These are phyloP conservation scores for Drymonia ruficornis DNA, from an alignment of 2,888 invertebrate genomes.

Conservation along the genomic window DNA sequence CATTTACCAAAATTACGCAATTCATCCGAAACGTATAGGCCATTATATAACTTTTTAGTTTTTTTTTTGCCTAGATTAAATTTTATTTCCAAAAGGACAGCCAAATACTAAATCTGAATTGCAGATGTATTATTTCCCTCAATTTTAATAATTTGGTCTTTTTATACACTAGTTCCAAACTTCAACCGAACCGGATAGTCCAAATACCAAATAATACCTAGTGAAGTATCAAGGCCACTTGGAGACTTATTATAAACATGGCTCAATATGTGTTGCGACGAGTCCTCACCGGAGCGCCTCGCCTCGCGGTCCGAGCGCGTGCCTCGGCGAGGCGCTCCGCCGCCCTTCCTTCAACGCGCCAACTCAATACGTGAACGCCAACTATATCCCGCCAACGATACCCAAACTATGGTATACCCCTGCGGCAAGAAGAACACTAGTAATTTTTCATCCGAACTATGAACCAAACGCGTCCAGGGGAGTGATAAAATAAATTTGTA, in stretches of 20 bases:
- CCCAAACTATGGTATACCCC: slow-evolving; percentile 80
- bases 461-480: slow-evolving; percentile 63
- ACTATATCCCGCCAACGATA: slow-evolving; percentile 73
- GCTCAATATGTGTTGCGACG: slow-evolving; percentile 70
- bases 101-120: slow-evolving; percentile 80
- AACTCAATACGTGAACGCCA: slow-evolving; percentile 64
- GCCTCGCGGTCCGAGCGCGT: slow-evolving; percentile 15
- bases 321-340: slow-evolving; percentile 33
- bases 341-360: slow-evolving; percentile 43
- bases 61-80: slow-evolving; percentile 72
- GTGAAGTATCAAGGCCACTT: slow-evolving; percentile 84
- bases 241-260: slow-evolving; percentile 79
- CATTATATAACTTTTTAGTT: slow-evolving; percentile 71
- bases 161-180: slow-evolving; percentile 82
- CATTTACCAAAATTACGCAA: slow-evolving; percentile 84
- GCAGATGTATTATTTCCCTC: slow-evolving; percentile 65
- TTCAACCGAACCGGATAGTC: slow-evolving; percentile 78
- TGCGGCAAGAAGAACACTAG: slow-evolving; percentile 77
- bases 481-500: slow-evolving; percentile 78
- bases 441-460: slow-evolving; percentile 75
- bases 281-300: slow-evolving; percentile 49
- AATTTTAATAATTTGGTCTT: slow-evolving; percentile 77
- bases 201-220: slow-evolving; percentile 74
- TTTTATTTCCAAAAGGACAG: slow-evolving; percentile 82
- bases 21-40: slow-evolving; percentile 82